These are phyloP conservation scores for Horisme vitalbata DNA, from an alignment of 2,888 invertebrate species.

Conservation along the genomic window DNA sequence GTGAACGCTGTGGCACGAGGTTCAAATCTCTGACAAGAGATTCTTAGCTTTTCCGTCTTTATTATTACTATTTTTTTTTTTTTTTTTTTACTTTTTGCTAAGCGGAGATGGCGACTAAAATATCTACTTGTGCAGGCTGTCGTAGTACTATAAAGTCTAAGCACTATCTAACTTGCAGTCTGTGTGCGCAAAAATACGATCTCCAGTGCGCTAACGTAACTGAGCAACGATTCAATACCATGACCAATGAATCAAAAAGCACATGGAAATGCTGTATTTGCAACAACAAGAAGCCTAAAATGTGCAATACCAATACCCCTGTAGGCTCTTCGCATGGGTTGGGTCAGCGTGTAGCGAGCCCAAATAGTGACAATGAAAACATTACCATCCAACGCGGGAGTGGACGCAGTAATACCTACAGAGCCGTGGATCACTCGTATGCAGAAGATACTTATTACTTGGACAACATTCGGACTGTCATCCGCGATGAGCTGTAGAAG, in stretches of 20 bases:
- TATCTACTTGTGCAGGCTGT: too few relatives aligned
- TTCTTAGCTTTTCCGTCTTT: too few relatives aligned
- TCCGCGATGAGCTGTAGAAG: slow-evolving; percentile 6
- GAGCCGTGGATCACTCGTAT: slow-evolving; percentile 3
- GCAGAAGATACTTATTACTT: slow-evolving; percentile 3
- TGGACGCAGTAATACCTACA: not conserved
- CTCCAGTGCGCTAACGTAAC: not conserved
- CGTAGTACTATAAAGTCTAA: not conserved
- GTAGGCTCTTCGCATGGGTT: not conserved
- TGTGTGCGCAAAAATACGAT: not conserved
- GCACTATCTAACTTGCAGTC: not conserved
- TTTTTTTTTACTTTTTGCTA: too few relatives aligned
- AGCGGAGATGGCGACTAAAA: too few relatives aligned
- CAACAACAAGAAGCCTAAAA: not conserved
- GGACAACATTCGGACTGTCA: slow-evolving; percentile 5
- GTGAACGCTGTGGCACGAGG: too few relatives aligned
- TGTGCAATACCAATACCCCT: not conserved
- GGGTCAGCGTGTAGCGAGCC: not conserved
- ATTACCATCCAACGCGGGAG: not conserved
- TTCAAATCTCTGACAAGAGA: too few relatives aligned
- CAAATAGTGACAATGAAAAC: not conserved
- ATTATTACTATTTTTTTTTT: too few relatives aligned
- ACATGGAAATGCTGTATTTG: not conserved
- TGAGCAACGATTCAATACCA: not conserved
- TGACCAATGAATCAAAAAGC: not conserved